Evolutionary conservation across 2,888 invertebrate genomes (phyloP).

Genomic region (Gasteruption jaculator): DNA sequence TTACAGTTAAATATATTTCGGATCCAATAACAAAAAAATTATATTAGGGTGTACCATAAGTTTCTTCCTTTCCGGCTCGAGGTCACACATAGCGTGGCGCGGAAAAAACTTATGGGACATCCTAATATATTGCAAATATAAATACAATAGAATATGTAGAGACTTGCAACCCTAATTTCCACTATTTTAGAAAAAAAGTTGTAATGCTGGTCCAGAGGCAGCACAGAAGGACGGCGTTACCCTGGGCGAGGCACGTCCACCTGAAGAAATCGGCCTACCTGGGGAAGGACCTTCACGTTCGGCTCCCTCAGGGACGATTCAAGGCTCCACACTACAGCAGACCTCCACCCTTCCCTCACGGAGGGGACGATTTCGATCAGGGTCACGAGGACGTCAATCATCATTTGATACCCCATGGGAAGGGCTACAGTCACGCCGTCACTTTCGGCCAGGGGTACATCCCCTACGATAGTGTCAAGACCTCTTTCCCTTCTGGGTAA

Average conservation of each 20-base stretch:
- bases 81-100: no score
- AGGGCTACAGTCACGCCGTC: conserved; percentile 31
- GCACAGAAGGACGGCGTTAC: conserved; percentile 28
- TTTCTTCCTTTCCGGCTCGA: no score
- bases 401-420: conserved; percentile 36
- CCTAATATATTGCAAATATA: no score
- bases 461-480: conserved; percentile 35
- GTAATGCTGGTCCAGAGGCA: conserved; percentile 36
- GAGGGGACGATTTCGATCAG: conserved; percentile 39
- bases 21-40: no score
- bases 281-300: conserved; percentile 12
- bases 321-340: conserved; percentile 9
- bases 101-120: no score
- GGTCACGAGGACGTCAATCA: conserved; percentile 34
- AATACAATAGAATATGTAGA: no score
- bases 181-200: conserved; percentile 34
- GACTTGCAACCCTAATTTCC: no score
- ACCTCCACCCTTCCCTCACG: conserved; percentile 25
- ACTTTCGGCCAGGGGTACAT: conserved; percentile 40
- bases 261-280: conserved; percentile 23
- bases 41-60: no score
- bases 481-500: conserved; percentile 17
- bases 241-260: conserved; percentile 16
- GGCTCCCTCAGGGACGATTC: conserved; percentile 6
- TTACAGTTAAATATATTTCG: no score